Evolutionary conservation across 2,113 vertebrate genomes (phyloP), one percentile per base, ranked within the genome.

Genomic region (Tenebrosternarchus preto): DNA sequence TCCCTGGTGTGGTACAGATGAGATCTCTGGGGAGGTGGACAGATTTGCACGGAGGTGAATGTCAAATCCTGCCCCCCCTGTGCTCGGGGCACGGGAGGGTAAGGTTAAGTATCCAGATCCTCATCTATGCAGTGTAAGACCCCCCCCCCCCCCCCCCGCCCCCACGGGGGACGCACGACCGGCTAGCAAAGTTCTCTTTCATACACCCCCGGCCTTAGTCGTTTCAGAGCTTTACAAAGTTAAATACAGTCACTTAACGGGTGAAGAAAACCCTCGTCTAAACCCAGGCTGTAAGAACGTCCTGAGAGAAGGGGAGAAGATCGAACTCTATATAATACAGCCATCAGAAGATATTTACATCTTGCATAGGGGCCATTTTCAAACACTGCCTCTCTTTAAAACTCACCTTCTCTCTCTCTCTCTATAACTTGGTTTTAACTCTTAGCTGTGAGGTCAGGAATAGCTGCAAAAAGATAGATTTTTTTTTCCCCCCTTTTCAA

Each of bases 71-170:
- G n/a, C 77, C 83, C 85, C 86, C 77, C 80, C 80, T 81, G 76
- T 69, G 82, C 74, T 43, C 64, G n/a, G 25, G 7, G 1, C 66
- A 39, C n/a, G 22, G 66, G 43, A 43, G 73, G 69, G 72, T 78
- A 76, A 88, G 85, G 87, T 90, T 73, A 87, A 81, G 80, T 59
- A 78, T 69, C 74, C 66, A 75, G 64, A 72, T 76, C 85, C 82
- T 71, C 78, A 83, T 43, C 82, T 75, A 85, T 86, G 36, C n/a
- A n/a, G n/a, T n/a, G n/a, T n/a, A n/a, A n/a, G n/a, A n/a, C n/a
- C n/a, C n/a, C n/a, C n/a, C n/a, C n/a, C n/a, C n/a, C n/a, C n/a
- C n/a, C n/a, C n/a, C n/a, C n/a, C n/a, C n/a, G n/a, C n/a, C 25
- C 50, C n/a, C 67, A 46, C 24, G 27, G 5, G 27, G 16, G 57